Evolutionary conservation across 2,888 invertebrate species (phyloP).

Genomic region (Tribolium freemani): DNA sequence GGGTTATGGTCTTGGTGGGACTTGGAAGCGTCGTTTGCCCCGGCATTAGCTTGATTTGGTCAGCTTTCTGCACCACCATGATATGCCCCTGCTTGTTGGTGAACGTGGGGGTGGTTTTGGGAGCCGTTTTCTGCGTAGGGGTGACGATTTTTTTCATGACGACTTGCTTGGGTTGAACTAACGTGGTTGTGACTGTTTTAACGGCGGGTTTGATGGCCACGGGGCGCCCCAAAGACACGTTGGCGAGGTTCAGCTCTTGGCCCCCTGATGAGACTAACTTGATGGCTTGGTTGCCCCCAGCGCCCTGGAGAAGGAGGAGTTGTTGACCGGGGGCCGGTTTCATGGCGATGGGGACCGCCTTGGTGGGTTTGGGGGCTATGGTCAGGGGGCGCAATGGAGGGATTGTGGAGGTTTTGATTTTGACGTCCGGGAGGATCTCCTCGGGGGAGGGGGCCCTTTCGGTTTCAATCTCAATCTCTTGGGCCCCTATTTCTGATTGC

Average conservation of each 20-base stretch:
- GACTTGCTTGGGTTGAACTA: slow-evolving; percentile 61
- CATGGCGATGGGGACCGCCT: slow-evolving; percentile 61
- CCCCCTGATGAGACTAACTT: slow-evolving; percentile 65
- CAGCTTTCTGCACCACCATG: slow-evolving; percentile 60
- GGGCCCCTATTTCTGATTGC: slow-evolving; percentile 60
- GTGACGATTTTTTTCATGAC: slow-evolving; percentile 65
- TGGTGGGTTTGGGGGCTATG: slow-evolving; percentile 62
- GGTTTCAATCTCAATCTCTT: slow-evolving; percentile 63
- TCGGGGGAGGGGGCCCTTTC: slow-evolving; percentile 58
- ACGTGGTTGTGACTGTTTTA: slow-evolving; percentile 56
- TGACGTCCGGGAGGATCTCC: slow-evolving; percentile 59
- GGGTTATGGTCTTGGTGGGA: slow-evolving; percentile 74
- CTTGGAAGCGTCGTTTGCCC: slow-evolving; percentile 59
- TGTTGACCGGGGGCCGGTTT: slow-evolving; percentile 66
- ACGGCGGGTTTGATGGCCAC: slow-evolving; percentile 62
- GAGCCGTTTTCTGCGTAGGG: slow-evolving; percentile 51
- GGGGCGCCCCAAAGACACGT: slow-evolving; percentile 62
- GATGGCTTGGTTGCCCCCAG: slow-evolving; percentile 62
- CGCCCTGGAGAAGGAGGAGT: slow-evolving; percentile 69
- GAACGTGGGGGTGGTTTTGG: slow-evolving; percentile 54
- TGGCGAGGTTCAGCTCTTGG: slow-evolving; percentile 64
- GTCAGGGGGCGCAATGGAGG: slow-evolving; percentile 62
- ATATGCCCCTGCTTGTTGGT: slow-evolving; percentile 56
- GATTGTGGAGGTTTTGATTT: slow-evolving; percentile 49
- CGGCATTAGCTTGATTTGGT: slow-evolving; percentile 54